A percentile compares a stretch with the other conserved stretches of the same genome.
Conservation (phyloP, 2,113 vertebrate species). For the Crotalus viridis region DNA sequence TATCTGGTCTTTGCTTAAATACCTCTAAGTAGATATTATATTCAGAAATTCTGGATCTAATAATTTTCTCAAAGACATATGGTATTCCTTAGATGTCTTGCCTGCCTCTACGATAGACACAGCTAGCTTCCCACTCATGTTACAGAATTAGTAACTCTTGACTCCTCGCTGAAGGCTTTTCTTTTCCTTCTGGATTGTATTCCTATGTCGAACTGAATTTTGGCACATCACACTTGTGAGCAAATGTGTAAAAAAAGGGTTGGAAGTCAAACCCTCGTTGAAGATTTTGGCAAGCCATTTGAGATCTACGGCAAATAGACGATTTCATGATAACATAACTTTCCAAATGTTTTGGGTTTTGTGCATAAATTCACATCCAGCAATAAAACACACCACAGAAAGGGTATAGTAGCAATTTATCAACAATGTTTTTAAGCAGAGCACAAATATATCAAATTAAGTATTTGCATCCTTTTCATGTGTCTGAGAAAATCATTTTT, state of each 20-base stretch:
- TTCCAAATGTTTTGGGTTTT: neutral
- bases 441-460: conserved; percentile 21
- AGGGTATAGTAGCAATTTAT: conserved; percentile 29
- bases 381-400: conserved; percentile 32
- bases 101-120: neutral
- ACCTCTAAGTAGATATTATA: neutral
- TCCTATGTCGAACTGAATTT: conserved; percentile 39
- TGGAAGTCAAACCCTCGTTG: conserved; percentile 59
- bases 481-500: conserved; percentile 12
- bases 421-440: neutral
- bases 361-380: neutral
- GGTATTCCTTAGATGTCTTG: neutral
- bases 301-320: conserved; percentile 47
- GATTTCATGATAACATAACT: neutral
- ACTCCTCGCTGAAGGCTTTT: neutral
- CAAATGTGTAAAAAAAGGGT: conserved; percentile 45
- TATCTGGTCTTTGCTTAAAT: neutral
- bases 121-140: neutral
- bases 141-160: neutral
- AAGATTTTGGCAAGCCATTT: conserved; percentile 56
- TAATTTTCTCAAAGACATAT: neutral
- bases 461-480: conserved; percentile 10
- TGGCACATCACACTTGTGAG: conserved; percentile 55
- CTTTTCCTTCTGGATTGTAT: conserved; percentile 13
- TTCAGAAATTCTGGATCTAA: neutral